Conservation (phyloP, 2,888 invertebrate genomes). For the Pammene aurita region DNA sequence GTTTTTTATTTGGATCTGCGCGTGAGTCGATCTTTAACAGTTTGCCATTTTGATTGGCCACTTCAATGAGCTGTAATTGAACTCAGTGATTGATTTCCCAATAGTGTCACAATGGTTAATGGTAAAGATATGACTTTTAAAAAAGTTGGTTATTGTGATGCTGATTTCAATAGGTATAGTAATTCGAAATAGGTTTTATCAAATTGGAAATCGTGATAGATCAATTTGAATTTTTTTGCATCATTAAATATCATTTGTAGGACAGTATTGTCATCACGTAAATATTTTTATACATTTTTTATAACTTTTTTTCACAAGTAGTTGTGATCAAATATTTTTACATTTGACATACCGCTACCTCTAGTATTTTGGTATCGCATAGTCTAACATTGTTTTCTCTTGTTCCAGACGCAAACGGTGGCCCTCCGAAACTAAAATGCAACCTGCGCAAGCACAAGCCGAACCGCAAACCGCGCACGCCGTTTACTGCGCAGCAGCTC, state of each 20-base stretch:
- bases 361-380: not conserved
- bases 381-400: constrained; percentile 25
- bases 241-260: not conserved
- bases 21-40: constrained; percentile 23
- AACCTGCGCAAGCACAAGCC: constrained; percentile 98
- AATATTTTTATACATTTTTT: not conserved
- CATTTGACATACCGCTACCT: too few species aligned
- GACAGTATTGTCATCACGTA: not conserved
- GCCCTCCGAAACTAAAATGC: constrained; percentile 94
- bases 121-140: not conserved
- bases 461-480: constrained; percentile 98
- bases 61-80: constrained; percentile 18
- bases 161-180: not conserved
- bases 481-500: constrained; percentile 99
- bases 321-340: not conserved
- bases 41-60: constrained; percentile 26
- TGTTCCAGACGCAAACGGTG: constrained; percentile 86
- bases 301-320: not conserved
- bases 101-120: constrained; percentile 17
- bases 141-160: constrained; percentile 5
- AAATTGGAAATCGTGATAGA: constrained; percentile 11
- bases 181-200: not conserved
- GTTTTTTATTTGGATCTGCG: not conserved
- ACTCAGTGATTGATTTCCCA: constrained; percentile 30
- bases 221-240: constrained; percentile 1